phyloP scores from a whole-genome alignment of 92 coral and sea anemone genomes.

The Diadumene lineata region DNA sequence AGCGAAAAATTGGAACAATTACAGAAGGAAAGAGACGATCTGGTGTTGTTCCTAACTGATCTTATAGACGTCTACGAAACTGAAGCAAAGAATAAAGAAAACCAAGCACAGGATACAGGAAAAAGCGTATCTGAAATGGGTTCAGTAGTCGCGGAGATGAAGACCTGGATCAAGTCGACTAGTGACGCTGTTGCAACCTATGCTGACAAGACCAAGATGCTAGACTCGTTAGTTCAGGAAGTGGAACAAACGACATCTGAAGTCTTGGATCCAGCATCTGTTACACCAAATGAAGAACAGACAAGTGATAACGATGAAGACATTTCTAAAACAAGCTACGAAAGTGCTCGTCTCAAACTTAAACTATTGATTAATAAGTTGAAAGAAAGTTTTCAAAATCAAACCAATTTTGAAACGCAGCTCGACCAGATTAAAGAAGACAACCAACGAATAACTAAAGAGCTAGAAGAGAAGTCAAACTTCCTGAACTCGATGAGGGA shows the following conservation, averaged over 20 bases:
- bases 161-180: slow-evolving; percentile 8
- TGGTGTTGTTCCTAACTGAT: slow-evolving; percentile 13
- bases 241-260: slow-evolving; percentile 19
- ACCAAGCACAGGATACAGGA: slow-evolving; percentile 14
- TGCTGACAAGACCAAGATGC: slow-evolving; percentile 16
- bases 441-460: slow-evolving; percentile 25
- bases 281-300: neutral
- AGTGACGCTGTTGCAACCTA: slow-evolving; percentile 2
- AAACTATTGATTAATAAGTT: slow-evolving; percentile 41
- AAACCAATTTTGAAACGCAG: slow-evolving; percentile 2
- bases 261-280: slow-evolving; percentile 5
- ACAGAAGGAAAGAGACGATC: slow-evolving; percentile 41
- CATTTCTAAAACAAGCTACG: slow-evolving; percentile 8
- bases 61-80: slow-evolving; percentile 21
- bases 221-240: slow-evolving; percentile 28
- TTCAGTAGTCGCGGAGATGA: slow-evolving; percentile 23
- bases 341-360: slow-evolving; percentile 21
- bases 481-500: slow-evolving; percentile 29
- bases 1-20: slow-evolving; percentile 34
- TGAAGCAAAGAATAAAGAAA: slow-evolving; percentile 23
- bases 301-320: neutral
- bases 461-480: slow-evolving; percentile 20
- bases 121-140: slow-evolving; percentile 6
- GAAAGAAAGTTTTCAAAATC: slow-evolving; percentile 30
- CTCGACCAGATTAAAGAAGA: slow-evolving; percentile 23